Base-by-base conservation (phyloP, 2,888 invertebrate species). In the Zele albiditarsus region DNA sequence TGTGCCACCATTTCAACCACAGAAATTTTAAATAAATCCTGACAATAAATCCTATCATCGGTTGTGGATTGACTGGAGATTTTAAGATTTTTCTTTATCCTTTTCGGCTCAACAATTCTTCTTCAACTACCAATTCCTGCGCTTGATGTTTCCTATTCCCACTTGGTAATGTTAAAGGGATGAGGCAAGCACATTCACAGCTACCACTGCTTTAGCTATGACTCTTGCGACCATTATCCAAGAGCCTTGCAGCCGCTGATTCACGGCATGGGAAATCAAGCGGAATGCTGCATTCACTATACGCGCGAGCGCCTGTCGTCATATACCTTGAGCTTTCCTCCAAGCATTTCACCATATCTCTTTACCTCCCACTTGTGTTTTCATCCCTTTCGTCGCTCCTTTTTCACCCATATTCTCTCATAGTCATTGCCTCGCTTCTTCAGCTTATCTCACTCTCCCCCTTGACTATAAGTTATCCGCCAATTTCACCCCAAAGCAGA, bases 231-330 rank as follows among this genome's bases (percentile, higher is more conserved):
- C 73, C 62, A 75, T 71, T 75, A 71, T 71, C 71, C 71, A 20
- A 4, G 53, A 62, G 53, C 12, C 58, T 72, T 75, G 58, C 75
- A 72, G 65, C 74, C 38, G 66, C 76, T 78, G 78, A 79, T 79
- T 78, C 77, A 80, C 78, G 75, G 76, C 71, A 79, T 78, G 80
- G 69, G 77, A 80, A 79, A 79, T 80, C 79, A 77, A 78, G 76
- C 73, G 79, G 77, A 80, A 80, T 77, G 77, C 66, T 67, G 27
- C 53, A 71, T 75, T 71, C 53, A 53, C 23, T 66, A 23, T 75
- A 60, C 58, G 57, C 63, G 63, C 31, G 65, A 46, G 38, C 60
- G 66, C 71, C 28, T 71, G 71, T 71, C 71, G 46, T 71, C 60
- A 62, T 46, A 71, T 67, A 67, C 25, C 28, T 31, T 20, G n/a